Base-by-base conservation (phyloP, 1,140 invertebrate genomes). In the Ostrea denselamellosa region DNA sequence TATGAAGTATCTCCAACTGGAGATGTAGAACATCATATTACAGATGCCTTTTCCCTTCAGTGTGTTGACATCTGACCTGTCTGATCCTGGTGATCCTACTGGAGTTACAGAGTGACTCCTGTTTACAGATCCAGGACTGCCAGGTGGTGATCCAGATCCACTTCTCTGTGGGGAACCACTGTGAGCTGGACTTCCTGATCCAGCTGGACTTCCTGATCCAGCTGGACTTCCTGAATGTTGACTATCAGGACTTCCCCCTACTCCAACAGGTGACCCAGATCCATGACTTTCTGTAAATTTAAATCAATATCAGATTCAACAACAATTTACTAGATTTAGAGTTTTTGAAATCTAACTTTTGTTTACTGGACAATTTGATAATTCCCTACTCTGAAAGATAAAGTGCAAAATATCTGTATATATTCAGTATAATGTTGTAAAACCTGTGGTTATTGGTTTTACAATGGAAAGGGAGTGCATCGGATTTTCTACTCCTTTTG, bases 51-150 rank as follows among this genome's bases (percentile, higher is more conserved):
- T 44, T 44, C 34, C 34, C 34, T 44, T 44, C 34, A 44, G 2
- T 44, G 1, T n/a, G 2, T 2, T 44, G 5, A 44, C 34, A 44
- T 5, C 34, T 44, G 34, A 44, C 83, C 12, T 71, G 52, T 77
- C 4, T 28, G 68, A 77, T 34, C 10, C 28, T 1, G 68, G 68
- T 17, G 17, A 58, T 28, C 87, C 82, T n/a, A 44, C 56, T 58
- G 83, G 86, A 65, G 58, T 86, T 34, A 25, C 58, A 58, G 86
- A 86, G 22, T 58, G 51, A 89, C 87, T 90, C 22, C 88, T 88
- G 71, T 85, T 88, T 68, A 89, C 89, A 9, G 88, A 71, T 65
- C 88, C 83, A 17, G 88, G 52, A 83, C 54, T 58, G 8, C 34
- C 83, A 10, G 65, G 58, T 17, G 89, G 89, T 34, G 84, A 84